Base-by-base conservation (phyloP, 2,797 vertebrate species). In the Melanogrammus aeglefinus region DNA sequence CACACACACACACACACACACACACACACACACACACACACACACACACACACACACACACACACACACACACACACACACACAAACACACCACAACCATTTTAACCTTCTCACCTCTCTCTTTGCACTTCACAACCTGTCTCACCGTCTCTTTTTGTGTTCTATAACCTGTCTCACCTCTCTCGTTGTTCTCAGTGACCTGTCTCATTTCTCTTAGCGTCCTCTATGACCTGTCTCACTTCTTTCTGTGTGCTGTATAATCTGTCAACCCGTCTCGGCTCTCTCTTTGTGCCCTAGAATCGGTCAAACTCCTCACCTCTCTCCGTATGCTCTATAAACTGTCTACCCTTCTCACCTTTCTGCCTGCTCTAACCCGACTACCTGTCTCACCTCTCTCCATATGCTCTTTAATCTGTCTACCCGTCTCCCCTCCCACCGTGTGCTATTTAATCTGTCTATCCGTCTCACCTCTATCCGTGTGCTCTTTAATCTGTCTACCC, bases 1-100 rank as follows among this genome's bases (percentile, higher is more conserved):
- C 6, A 82, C 38, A 83, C 14, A 79, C 36, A 79, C 6, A 82
- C 38, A 83, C 14, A 79, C 36, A 79, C 6, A 82, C 38, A 79
- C 6, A 82, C 38, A 76, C 7, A 86, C 33, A 82, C 51, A 72
- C 33, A 69, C 69, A 83, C 14, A 79, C 36, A 79, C 6, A 82
- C 38, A 76, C 7, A 86, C 33, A 82, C 51, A 72, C 33, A 71
- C 69, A 83, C 14, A 79, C 36, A 79, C 6, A 82, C 38, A 76
- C 7, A 86, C 33, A 82, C 51, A 72, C 33, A 71, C 69, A 83
- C 14, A 79, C 36, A 79, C 6, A 82, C 38, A 76, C 7, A 86
- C 33, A 82, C 51, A 83, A 12, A 79, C 36, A 79, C 6, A 82
- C 38, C 33, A 76, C 1, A 63, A 51, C 14, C 57, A 63, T 63